These are phyloP conservation scores for Anguilla japonica DNA, from an alignment of 2,113 vertebrate genomes.

Conservation along the genomic window DNA sequence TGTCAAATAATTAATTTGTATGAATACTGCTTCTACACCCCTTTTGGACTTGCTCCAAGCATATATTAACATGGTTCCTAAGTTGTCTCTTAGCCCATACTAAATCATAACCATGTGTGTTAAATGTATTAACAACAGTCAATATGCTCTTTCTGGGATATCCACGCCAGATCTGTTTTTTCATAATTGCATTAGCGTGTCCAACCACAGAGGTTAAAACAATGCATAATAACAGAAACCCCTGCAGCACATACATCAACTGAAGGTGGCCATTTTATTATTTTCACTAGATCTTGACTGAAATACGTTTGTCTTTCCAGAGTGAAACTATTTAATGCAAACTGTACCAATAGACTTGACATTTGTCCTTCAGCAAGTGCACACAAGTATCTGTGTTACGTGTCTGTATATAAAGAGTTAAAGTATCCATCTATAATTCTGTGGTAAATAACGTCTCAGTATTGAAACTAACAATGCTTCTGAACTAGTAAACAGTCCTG, in stretches of 20 bases:
- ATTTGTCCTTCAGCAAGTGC: neutral
- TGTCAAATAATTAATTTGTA: neutral
- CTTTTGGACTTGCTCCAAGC: neutral
- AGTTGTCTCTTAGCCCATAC: neutral
- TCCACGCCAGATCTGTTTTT: neutral
- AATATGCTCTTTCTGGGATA: neutral
- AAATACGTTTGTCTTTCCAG: neutral
- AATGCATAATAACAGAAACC: neutral
- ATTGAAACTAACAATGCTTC: neutral
- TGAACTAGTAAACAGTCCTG: neutral
- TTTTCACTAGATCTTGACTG: conserved; percentile 1
- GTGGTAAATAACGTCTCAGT: neutral
- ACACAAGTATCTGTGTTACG: neutral
- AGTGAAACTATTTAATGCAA: no score
- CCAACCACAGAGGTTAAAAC: neutral
- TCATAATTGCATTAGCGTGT: neutral
- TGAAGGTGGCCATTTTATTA: neutral
- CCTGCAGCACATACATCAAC: neutral
- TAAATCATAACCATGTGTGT: neutral
- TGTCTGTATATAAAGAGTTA: neutral
- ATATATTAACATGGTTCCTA: neutral
- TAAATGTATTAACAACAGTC: neutral
- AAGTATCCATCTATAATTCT: neutral
- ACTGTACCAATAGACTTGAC: neutral
- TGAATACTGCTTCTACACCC: neutral